Evolutionary conservation across 2,113 vertebrate species (phyloP).

Genomic region (Pseudorhombus dupliciocellatus): DNA sequence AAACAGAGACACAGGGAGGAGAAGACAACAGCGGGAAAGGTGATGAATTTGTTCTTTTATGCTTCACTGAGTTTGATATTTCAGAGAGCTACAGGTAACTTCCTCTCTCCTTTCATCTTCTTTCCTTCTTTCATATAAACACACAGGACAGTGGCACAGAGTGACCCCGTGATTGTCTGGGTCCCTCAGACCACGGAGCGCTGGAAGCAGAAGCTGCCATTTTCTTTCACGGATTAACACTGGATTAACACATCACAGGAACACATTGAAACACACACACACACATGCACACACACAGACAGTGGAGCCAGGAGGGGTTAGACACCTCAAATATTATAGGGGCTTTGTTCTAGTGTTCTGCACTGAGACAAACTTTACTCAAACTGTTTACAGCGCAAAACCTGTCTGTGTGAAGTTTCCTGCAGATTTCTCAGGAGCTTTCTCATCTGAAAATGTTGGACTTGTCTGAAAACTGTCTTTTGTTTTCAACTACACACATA

Average conservation of each 20-base stretch:
- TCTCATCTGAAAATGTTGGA: background rate
- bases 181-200: constrained; percentile 14
- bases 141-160: constrained; percentile 12
- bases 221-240: constrained; percentile 56
- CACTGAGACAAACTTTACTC: constrained; percentile 30
- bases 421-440: background rate
- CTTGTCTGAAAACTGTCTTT: background rate
- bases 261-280: background rate
- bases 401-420: constrained; percentile 28
- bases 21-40: constrained; percentile 6
- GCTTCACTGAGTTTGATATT: constrained; percentile 32
- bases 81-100: constrained; percentile 35
- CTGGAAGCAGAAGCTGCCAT: constrained; percentile 39
- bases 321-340: constrained; percentile 39
- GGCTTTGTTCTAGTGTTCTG: constrained; percentile 54
- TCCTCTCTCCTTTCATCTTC: constrained; percentile 14
- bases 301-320: constrained; percentile 16
- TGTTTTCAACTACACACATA: background rate
- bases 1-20: background rate
- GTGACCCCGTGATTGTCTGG: constrained; percentile 28
- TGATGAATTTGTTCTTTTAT: constrained; percentile 10
- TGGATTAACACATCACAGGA: constrained; percentile 50
- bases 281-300: constrained; percentile 2
- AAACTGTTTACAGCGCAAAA: constrained; percentile 11
- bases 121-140: background rate